Base-by-base conservation (phyloP, 2,888 invertebrate species). In the Micoletzkya japonica region DNA sequence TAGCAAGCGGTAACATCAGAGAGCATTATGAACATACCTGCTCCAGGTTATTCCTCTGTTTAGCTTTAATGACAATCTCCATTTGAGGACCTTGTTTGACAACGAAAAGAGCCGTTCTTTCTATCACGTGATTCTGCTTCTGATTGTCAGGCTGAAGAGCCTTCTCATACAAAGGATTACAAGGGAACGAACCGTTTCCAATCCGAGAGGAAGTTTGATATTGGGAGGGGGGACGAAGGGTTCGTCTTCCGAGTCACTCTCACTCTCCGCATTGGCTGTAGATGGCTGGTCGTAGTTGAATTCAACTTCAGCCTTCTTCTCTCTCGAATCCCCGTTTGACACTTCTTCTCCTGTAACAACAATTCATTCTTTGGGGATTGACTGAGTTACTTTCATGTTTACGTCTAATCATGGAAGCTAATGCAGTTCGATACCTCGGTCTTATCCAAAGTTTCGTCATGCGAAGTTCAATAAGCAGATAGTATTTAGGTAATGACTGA, bases 31-130 rank as follows among this genome's bases (percentile, higher is more conserved):
- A 36, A 17, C 37, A 17, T 4, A 76, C 76, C 61, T 77, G 82
- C 32, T 81, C 80, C 0, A 68, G 30, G 60, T 82, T 81, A 30
- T 78, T 76, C 36, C 81, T 90, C 87, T 98, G 98, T 87, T 97
- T 98, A 3, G 96, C 93, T 87, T 97, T 97, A 78, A 98, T 91
- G 17, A 98, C 89, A 78, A 98, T 95, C 88, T 98, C 98, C 96
- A 98, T 96, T 88, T 98, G 98, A 7, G 91, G 90, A 0, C 97
- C 97, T 61, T 79, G 76, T 6, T 76, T 75, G 2, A 87, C 87
- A 20, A 89, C 87, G 81, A 89, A 90, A 52, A 78, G 74, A 2
- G 89, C 89, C 0, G 89, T 99, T 87, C 94, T 95, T 85, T 95
- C 95, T 82, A 98, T 95, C 74, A 97, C 92, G 20, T 93, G 76